phyloP scores from a whole-genome alignment of 2,797 vertebrate species.

The Chelidonichthys spinosus region DNA sequence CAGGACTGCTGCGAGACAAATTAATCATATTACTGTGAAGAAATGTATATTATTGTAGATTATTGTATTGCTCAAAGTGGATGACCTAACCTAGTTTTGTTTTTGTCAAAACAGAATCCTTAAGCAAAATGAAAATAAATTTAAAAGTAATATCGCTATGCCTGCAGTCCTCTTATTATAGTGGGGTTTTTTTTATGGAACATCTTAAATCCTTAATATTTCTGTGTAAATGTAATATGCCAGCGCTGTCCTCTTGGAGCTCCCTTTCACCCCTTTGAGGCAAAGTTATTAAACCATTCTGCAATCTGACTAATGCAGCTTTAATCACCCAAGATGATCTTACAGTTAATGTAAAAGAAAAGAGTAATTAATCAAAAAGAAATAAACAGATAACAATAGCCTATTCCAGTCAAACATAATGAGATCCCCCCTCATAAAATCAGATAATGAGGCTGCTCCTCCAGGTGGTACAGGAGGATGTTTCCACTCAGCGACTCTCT shows the following conservation, averaged over 20 bases:
- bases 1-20: too few relatives aligned
- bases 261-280: not conserved
- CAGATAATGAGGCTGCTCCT: slow-evolving; percentile 8
- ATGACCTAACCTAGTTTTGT: not conserved
- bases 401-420: slow-evolving; percentile 4
- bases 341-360: not conserved
- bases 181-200: too few relatives aligned
- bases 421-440: not conserved
- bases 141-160: not conserved
- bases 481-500: slow-evolving; percentile 5
- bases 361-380: not conserved
- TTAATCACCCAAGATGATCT: not conserved
- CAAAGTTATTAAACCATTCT: not conserved
- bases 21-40: too few relatives aligned
- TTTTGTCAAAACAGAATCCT: too few relatives aligned
- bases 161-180: too few relatives aligned
- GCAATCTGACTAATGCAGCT: not conserved
- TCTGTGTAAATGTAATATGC: too few relatives aligned
- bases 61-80: not conserved
- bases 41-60: not conserved
- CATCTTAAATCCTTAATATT: not conserved
- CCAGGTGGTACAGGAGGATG: not conserved
- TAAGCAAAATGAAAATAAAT: too few relatives aligned
- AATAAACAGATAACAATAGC: not conserved
- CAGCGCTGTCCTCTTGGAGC: not conserved